Evolutionary conservation across 1,140 invertebrate species (phyloP).

Genomic region (Hesperophylax magnus): DNA sequence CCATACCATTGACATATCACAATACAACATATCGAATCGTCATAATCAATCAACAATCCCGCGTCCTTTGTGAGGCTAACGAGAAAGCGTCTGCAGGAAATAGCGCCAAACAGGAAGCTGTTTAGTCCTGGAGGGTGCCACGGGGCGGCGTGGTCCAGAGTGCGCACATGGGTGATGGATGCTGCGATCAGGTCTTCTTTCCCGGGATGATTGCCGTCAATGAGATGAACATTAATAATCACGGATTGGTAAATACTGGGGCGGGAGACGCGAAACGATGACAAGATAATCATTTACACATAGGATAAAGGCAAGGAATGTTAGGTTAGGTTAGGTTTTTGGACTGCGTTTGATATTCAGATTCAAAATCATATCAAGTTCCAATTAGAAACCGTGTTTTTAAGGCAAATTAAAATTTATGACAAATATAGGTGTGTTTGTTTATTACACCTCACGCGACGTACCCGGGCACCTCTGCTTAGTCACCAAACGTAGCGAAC

Average conservation of each 20-base stretch:
- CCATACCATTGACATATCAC: too few species aligned
- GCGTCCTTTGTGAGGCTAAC: conserved; percentile 49
- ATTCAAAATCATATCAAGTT: too few species aligned
- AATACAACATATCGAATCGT: conserved; percentile 46
- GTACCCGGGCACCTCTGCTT: too few species aligned
- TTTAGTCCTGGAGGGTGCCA: conserved; percentile 32
- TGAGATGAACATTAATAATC: conserved; percentile 20
- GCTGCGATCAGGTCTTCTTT: conserved; percentile 14
- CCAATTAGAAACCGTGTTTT: too few species aligned
- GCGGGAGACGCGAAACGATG: neutral
- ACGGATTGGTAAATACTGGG: conserved; percentile 33
- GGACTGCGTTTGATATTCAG: too few species aligned
- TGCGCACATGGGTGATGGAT: neutral
- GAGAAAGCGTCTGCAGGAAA: conserved; percentile 44
- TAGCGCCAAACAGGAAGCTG: conserved; percentile 54
- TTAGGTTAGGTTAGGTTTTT: too few species aligned
- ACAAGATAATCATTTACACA: neutral
- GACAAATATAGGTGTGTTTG: too few species aligned
- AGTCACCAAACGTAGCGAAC: too few species aligned
- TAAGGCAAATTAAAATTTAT: too few species aligned
- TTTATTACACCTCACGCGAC: too few species aligned
- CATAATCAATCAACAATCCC: conserved; percentile 53
- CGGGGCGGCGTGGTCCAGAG: neutral
- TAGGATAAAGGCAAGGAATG: neutral
- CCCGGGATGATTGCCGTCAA: conserved; percentile 16